Evolutionary conservation across 2,797 vertebrate species (phyloP).

Genomic region (Scolopax bukidnonensis): DNA sequence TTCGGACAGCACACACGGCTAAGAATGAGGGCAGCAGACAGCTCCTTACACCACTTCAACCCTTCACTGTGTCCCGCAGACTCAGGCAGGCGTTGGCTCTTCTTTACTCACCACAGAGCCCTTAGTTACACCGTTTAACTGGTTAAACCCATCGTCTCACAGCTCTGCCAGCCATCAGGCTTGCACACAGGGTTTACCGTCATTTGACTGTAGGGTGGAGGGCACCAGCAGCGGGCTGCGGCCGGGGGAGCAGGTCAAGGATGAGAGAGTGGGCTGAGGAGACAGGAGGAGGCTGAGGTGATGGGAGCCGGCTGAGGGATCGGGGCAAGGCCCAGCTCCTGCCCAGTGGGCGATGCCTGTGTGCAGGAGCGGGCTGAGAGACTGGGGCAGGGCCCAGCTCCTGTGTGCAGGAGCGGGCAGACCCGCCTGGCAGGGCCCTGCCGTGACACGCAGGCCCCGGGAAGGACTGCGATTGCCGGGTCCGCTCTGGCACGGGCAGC

Average conservation of each 20-base stretch:
- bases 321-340: too few species aligned
- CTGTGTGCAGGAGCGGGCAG: not conserved
- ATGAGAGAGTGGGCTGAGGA: not conserved
- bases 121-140: too few species aligned
- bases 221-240: rapidly evolving
- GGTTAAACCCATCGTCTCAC: not conserved
- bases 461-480: not conserved
- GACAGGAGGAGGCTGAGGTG: not conserved
- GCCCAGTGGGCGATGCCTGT: too few species aligned
- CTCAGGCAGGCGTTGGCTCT: rapidly evolving
- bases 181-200: rapidly evolving
- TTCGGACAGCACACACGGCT: rapidly evolving
- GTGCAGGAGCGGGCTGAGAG: not conserved
- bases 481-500: not conserved
- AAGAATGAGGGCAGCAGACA: rapidly evolving
- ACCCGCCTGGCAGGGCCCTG: not conserved
- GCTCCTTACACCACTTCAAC: rapidly evolving
- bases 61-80: rapidly evolving
- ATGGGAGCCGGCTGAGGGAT: not conserved
- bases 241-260: not conserved
- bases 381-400: not conserved
- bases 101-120: not conserved
- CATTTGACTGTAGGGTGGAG: rapidly evolving
- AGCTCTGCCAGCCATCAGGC: not conserved
- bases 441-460: not conserved